Evolutionary conservation across 2,888 invertebrate species (phyloP).

Genomic region (Latrodectus elegans): DNA sequence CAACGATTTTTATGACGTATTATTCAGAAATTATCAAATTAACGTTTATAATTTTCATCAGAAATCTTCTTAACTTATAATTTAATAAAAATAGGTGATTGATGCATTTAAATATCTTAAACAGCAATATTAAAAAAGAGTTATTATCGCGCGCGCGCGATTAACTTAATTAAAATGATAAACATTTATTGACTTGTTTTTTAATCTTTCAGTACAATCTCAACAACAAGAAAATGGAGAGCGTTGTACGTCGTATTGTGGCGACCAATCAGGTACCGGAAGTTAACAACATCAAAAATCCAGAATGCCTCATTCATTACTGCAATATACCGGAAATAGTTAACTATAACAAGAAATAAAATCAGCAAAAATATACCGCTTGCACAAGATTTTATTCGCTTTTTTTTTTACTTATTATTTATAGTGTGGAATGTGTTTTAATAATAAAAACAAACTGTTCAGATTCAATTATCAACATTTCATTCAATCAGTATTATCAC

Average conservation of each 20-base stretch:
- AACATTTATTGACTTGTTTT: neutral
- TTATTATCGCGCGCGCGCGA: neutral
- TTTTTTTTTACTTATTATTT: too few species aligned
- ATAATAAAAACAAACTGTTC: too few species aligned
- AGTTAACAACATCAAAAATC: slow-evolving; percentile 42
- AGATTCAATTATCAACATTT: too few species aligned
- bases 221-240: slow-evolving; percentile 57
- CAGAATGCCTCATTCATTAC: slow-evolving; percentile 34
- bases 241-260: slow-evolving; percentile 27
- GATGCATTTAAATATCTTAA: too few species aligned
- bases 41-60: too few species aligned
- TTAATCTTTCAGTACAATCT: slow-evolving; percentile 37
- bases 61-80: too few species aligned
- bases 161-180: neutral
- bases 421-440: too few species aligned
- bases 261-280: slow-evolving; percentile 39
- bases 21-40: too few species aligned
- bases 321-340: slow-evolving; percentile 35
- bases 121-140: neutral
- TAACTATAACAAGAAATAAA: slow-evolving; percentile 7
- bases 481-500: too few species aligned
- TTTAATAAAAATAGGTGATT: too few species aligned
- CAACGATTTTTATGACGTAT: neutral
- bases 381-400: too few species aligned
- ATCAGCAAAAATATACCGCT: too few species aligned